Conservation (phyloP, 2,797 vertebrate species). For the Lemur catta region DNA sequence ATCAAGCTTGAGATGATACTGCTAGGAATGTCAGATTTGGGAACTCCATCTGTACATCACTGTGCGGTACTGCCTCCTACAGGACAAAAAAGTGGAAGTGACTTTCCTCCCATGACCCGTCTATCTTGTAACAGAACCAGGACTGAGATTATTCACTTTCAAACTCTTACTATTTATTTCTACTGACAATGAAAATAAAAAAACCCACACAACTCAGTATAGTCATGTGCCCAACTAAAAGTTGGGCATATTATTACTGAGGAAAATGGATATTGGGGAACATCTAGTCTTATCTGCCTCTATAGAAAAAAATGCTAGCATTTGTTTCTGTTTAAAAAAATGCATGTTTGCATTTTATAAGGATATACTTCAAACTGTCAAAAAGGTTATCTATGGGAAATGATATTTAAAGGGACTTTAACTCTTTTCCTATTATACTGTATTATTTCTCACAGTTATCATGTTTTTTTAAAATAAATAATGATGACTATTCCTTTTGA, state of each 20-base stretch:
- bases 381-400: neutral
- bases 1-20: neutral
- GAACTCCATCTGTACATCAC: neutral
- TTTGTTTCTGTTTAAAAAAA: neutral
- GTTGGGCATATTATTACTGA: neutral
- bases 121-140: neutral
- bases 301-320: neutral
- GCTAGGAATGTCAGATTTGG: neutral
- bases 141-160: neutral
- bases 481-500: conserved; percentile 7
- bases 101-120: neutral
- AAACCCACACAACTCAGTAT: neutral
- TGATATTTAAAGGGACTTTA: neutral
- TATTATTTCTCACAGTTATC: conserved; percentile 34
- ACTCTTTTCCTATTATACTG: neutral
- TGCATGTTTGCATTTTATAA: neutral
- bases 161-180: neutral
- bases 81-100: neutral
- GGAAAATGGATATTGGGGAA: neutral
- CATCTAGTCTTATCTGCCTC: neutral
- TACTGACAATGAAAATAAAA: neutral
- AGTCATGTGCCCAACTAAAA: neutral
- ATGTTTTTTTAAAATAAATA: neutral
- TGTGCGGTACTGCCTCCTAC: neutral
- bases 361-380: neutral